A percentile compares a stretch with the other conserved stretches of the same genome.
These are phyloP conservation scores for Rhamnusium bicolor DNA, from an alignment of 2,888 invertebrate species.

Conservation along the genomic window DNA sequence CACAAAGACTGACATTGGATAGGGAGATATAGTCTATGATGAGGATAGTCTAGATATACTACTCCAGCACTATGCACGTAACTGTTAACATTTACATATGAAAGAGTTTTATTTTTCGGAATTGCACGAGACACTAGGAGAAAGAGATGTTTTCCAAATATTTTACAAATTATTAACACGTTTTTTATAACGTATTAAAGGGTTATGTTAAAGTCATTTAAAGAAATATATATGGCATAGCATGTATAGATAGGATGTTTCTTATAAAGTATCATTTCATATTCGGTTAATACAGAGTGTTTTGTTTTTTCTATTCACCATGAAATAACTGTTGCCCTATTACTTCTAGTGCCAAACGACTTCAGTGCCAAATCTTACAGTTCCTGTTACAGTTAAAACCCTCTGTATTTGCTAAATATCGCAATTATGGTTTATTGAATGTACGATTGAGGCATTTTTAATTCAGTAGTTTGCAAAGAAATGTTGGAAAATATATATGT, in stretches of 20 bases:
- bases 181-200: background rate
- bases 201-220: background rate
- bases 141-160: constrained; percentile 1
- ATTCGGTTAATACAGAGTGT: constrained; percentile 9
- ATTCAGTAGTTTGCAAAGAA: constrained; percentile 25
- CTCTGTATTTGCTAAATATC: background rate
- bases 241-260: background rate
- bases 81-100: constrained; percentile 1
- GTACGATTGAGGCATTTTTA: constrained; percentile 16
- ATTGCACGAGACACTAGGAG: background rate
- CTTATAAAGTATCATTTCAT: background rate
- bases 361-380: constrained; percentile 29
- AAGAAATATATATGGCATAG: background rate
- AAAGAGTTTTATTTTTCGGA: constrained; percentile 22
- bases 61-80: constrained; percentile 18
- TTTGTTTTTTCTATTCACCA: background rate
- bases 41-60: constrained; percentile 26
- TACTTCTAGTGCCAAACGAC: constrained; percentile 27
- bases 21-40: constrained; percentile 40
- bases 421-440: background rate
- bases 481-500: constrained; percentile 46
- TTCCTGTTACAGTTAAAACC: constrained; percentile 2
- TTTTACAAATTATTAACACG: background rate
- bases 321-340: background rate
- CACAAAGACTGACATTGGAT: constrained; percentile 68